phyloP scores from a whole-genome alignment of 2,797 vertebrate genomes.

The Crax fasciolata region DNA sequence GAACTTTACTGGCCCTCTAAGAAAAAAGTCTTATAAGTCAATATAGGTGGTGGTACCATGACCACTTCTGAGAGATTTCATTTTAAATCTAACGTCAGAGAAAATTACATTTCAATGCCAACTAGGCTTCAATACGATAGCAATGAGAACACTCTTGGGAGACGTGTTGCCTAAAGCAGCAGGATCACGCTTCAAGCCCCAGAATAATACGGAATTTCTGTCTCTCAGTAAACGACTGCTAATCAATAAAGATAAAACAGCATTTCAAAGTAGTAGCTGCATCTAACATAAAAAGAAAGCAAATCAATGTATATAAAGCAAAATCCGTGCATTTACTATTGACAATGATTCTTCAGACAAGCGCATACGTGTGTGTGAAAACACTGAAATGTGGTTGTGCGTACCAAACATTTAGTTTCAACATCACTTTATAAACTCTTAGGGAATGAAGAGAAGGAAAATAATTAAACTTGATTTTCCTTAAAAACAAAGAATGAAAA shows the following conservation, averaged over 20 bases:
- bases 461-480: background rate
- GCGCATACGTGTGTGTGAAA: background rate
- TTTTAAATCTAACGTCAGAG: background rate
- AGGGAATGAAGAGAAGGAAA: background rate
- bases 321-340: background rate
- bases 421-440: background rate
- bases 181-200: background rate
- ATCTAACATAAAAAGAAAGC: background rate
- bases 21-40: background rate
- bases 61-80: background rate
- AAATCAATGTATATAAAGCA: background rate
- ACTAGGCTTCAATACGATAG: background rate
- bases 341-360: background rate
- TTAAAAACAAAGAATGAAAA: slow-evolving; percentile 2
- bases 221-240: background rate
- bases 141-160: background rate
- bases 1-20: fast-evolving
- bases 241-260: background rate
- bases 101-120: background rate
- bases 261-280: background rate
- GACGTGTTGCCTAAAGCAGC: background rate
- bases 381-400: background rate
- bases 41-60: background rate
- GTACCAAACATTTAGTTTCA: background rate
- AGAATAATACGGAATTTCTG: background rate